A percentile compares a stretch with the other conserved stretches of the same genome.
Conservation (phyloP, 2,113 vertebrate species). For the Stictonetta naevosa region DNA sequence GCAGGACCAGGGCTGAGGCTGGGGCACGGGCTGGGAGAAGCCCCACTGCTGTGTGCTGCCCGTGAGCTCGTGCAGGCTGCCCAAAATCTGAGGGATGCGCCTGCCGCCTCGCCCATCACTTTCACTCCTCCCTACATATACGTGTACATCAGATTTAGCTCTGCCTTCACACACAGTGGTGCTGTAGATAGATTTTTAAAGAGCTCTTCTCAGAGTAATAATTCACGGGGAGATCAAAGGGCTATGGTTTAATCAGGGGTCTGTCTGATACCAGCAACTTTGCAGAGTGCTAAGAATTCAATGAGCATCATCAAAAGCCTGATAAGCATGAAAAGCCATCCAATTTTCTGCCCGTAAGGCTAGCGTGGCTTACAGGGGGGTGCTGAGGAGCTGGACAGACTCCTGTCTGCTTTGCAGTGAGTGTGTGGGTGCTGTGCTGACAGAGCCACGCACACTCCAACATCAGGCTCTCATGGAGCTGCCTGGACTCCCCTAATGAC, state of each 20-base stretch:
- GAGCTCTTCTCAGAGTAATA: slow-evolving; percentile 53
- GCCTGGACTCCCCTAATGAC: background rate
- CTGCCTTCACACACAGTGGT: background rate
- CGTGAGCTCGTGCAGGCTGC: background rate
- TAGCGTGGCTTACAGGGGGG: background rate
- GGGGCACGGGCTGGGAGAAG: background rate
- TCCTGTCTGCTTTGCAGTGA: background rate
- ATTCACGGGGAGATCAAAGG: slow-evolving; percentile 59
- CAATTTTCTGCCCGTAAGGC: background rate
- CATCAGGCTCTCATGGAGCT: background rate
- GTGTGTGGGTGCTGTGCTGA: background rate
- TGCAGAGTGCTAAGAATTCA: slow-evolving; percentile 11
- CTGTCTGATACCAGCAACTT: slow-evolving; percentile 34
- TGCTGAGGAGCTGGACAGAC: background rate
- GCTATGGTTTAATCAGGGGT: slow-evolving; percentile 19
- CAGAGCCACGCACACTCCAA: background rate
- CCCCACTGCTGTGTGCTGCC: background rate
- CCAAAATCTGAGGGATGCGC: background rate
- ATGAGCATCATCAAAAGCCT: slow-evolving; percentile 22
- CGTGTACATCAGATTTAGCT: background rate
- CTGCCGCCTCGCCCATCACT: background rate
- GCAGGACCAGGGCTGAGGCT: background rate
- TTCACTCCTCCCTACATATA: background rate
- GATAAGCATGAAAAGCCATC: slow-evolving; percentile 15
- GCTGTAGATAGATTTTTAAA: slow-evolving; percentile 49